These are phyloP conservation scores for Tapera naevia DNA, from an alignment of 2,797 vertebrate genomes.

Conservation along the genomic window DNA sequence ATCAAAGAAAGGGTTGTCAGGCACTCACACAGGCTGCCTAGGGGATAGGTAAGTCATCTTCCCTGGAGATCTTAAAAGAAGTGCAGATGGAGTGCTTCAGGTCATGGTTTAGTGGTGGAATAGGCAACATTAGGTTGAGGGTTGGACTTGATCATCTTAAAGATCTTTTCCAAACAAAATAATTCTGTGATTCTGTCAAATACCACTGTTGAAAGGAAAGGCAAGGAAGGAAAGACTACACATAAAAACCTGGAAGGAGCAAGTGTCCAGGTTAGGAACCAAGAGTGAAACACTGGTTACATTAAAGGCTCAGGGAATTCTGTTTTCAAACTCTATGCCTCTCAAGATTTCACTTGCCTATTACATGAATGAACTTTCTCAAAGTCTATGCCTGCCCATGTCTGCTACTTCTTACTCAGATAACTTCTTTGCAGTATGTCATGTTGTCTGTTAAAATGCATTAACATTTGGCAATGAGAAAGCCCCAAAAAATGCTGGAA, in stretches of 20 bases:
- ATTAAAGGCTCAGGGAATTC: background rate
- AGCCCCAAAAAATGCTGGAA: background rate
- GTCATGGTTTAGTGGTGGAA: too few relatives aligned
- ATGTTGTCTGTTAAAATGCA: background rate
- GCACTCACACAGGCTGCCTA: too few relatives aligned
- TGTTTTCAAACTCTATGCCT: background rate
- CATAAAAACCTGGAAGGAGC: background rate
- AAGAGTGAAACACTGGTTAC: background rate
- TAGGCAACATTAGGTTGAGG: too few relatives aligned
- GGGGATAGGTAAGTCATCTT: too few relatives aligned
- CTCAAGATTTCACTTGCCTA: background rate
- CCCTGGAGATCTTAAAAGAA: too few relatives aligned
- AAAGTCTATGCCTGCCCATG: accelerated
- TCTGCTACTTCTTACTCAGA: background rate
- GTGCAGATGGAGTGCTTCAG: too few relatives aligned
- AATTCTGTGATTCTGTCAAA: too few relatives aligned
- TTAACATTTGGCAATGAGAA: background rate
- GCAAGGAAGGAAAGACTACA: background rate
- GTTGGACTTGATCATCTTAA: too few relatives aligned
- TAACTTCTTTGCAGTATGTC: background rate
- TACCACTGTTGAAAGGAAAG: background rate
- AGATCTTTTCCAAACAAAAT: too few relatives aligned
- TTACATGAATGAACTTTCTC: background rate
- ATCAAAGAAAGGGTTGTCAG: too few relatives aligned
- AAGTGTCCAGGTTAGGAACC: background rate